Conservation (phyloP, 1,140 invertebrate genomes). For the Halesus radiatus region DNA sequence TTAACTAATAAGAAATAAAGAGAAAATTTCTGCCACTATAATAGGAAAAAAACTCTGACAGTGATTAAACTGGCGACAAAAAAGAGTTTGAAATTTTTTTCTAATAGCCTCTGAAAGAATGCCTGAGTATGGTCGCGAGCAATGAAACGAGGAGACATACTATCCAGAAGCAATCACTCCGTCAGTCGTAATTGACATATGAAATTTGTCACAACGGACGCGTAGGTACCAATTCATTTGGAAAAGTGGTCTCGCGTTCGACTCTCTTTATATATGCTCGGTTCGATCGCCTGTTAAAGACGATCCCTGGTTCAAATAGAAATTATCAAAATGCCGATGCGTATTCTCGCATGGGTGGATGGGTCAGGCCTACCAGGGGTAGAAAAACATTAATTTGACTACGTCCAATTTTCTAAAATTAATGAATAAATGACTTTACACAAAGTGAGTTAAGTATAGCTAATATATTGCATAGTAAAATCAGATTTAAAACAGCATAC, state of each 20-base stretch:
- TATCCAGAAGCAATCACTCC: conserved; percentile 44
- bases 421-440: too few relatives aligned
- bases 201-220: conserved; percentile 54
- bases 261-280: background rate
- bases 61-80: too few relatives aligned
- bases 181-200: conserved; percentile 57
- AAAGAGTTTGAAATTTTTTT: too few relatives aligned
- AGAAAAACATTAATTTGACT: background rate
- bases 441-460: too few relatives aligned
- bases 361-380: background rate
- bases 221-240: conserved; percentile 55
- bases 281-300: conserved; percentile 30
- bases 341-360: background rate
- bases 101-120: background rate
- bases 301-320: conserved; percentile 42
- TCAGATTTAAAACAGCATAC: too few relatives aligned
- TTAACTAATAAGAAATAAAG: too few relatives aligned
- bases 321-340: conserved; percentile 51
- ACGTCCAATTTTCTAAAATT: too few relatives aligned
- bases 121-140: background rate
- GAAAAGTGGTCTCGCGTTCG: conserved; percentile 40
- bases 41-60: too few relatives aligned
- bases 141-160: background rate
- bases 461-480: too few relatives aligned
- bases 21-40: too few relatives aligned